These are phyloP conservation scores for Caenorhabditis inopinata DNA, from an alignment of 1,140 invertebrate genomes.

Conservation along the genomic window DNA sequence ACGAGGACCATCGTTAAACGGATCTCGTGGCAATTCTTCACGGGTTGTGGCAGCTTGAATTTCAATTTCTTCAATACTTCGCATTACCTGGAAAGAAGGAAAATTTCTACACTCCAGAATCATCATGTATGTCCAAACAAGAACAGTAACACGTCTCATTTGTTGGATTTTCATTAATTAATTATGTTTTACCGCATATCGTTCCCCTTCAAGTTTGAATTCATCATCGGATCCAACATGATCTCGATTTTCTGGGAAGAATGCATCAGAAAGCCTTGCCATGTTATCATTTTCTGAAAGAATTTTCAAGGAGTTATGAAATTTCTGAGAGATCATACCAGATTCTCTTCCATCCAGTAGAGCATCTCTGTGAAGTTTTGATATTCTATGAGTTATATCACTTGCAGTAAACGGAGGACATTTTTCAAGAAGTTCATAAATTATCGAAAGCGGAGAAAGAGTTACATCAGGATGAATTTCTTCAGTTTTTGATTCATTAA, in stretches of 20 bases:
- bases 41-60: slow-evolving; percentile 9
- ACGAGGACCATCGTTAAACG: neutral
- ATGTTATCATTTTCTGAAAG: slow-evolving; percentile 9
- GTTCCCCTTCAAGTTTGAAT: neutral
- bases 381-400: slow-evolving; percentile 37
- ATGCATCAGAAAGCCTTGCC: slow-evolving; percentile 10
- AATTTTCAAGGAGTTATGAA: neutral
- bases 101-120: too few species aligned
- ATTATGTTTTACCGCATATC: slow-evolving; percentile 25
- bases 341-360: slow-evolving; percentile 19
- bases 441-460: slow-evolving; percentile 27
- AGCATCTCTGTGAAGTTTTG: slow-evolving; percentile 35
- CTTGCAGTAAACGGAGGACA: slow-evolving; percentile 35
- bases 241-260: slow-evolving; percentile 24
- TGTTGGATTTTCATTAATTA: neutral
- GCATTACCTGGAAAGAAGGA: slow-evolving; percentile 28
- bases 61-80: slow-evolving; percentile 15
- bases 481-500: slow-evolving; percentile 41
- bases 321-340: neutral
- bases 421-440: slow-evolving; percentile 41
- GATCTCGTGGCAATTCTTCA: slow-evolving; percentile 6
- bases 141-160: too few species aligned
- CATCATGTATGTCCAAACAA: too few species aligned
- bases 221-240: slow-evolving; percentile 22
- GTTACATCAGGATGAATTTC: slow-evolving; percentile 43